Evolutionary conservation across 2,797 vertebrate genomes (phyloP).

Genomic region (Garrulus glandarius): DNA sequence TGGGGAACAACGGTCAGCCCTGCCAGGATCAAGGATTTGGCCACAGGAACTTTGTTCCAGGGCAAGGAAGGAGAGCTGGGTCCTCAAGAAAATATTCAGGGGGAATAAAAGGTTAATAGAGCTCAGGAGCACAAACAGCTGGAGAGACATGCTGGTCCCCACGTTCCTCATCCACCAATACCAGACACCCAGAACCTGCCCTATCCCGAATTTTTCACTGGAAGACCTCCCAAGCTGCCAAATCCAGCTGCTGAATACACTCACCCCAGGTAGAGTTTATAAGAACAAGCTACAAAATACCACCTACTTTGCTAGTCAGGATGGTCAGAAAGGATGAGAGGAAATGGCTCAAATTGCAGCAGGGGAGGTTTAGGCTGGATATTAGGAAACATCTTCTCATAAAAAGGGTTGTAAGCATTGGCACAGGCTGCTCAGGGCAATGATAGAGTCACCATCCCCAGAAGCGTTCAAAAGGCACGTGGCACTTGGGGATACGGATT

Average conservation of each 20-base stretch:
- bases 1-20: not conserved
- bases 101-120: not conserved
- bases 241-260: not conserved
- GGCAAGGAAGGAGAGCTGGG: not conserved
- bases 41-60: not conserved
- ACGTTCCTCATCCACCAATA: rapidly evolving
- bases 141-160: not conserved
- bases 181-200: not conserved
- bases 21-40: not conserved
- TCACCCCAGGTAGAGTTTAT: not conserved
- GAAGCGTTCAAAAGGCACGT: not conserved
- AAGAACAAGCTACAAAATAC: not conserved
- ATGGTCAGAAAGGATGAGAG: not conserved
- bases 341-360: not conserved
- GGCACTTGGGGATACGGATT: not conserved
- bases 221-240: not conserved
- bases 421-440: not conserved
- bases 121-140: not conserved
- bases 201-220: not conserved
- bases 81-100: not conserved
- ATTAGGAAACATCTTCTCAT: not conserved
- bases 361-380: not conserved
- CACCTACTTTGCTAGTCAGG: not conserved
- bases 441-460: not conserved
- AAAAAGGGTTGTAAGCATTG: not conserved